Conservation (phyloP, 37 sponge, comb jelly and placozoan genomes). For the Aphrocallistes beatrix region DNA sequence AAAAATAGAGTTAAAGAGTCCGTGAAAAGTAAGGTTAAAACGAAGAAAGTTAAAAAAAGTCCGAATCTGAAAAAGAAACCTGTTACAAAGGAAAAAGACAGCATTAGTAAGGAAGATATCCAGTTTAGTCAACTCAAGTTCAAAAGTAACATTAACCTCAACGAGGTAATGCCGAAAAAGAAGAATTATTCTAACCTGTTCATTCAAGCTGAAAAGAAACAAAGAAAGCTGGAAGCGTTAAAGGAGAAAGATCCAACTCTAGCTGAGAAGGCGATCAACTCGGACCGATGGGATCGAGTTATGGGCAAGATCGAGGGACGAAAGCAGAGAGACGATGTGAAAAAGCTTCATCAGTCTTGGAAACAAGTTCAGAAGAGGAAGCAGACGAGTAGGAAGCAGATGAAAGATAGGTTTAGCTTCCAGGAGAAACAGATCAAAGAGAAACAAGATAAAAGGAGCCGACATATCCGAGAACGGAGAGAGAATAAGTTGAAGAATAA, state of each 20-base stretch:
- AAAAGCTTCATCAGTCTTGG: not conserved
- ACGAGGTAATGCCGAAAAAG: not conserved
- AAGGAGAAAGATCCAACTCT: not conserved
- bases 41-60: not conserved
- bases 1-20: not conserved
- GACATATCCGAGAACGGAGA: not conserved
- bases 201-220: slow-evolving; percentile 9
- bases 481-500: not conserved
- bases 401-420: not conserved
- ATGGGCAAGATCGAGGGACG: not conserved
- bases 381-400: not conserved
- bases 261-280: not conserved
- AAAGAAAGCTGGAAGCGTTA: not conserved
- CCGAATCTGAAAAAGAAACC: not conserved
- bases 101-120: not conserved
- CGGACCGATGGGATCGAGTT: not conserved
- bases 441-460: not conserved
- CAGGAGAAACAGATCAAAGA: not conserved
- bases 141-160: not conserved
- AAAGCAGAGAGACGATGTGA: not conserved
- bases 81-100: not conserved
- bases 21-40: not conserved
- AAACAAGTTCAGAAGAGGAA: slow-evolving; percentile 2
- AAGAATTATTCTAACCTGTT: not conserved
- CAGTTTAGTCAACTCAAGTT: not conserved